Percentiles rank a stretch among this genome's conserved stretches.
Evolutionary conservation across 2,113 vertebrate genomes (phyloP).

Genomic region (Octodon degus): DNA sequence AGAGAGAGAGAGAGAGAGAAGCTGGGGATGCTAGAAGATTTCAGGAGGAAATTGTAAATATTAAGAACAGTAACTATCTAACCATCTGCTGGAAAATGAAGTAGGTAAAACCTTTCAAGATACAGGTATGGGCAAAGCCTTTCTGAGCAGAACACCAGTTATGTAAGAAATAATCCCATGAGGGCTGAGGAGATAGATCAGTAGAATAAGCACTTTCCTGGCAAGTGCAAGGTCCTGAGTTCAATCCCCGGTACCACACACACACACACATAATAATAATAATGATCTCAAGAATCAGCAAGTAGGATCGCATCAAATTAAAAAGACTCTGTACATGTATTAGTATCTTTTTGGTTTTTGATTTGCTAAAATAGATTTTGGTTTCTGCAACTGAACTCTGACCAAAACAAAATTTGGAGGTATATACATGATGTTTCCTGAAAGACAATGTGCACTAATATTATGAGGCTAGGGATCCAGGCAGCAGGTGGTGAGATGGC

Average conservation of each 20-base stretch:
- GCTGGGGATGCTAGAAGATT: not conserved
- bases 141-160: not conserved
- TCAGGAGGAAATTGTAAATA: not conserved
- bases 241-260: too few relatives aligned
- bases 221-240: too few relatives aligned
- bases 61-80: not conserved
- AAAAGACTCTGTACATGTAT: not conserved
- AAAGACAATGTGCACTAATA: not conserved
- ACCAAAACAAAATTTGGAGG: not conserved
- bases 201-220: too few relatives aligned
- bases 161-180: not conserved
- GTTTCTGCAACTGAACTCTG: not conserved
- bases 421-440: not conserved
- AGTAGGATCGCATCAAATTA: not conserved
- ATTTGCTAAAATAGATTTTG: slow-evolving; percentile 1
- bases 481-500: not conserved
- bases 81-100: not conserved
- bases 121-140: not conserved
- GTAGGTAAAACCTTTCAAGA: not conserved
- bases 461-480: not conserved
- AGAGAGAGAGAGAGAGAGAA: not conserved
- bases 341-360: slow-evolving; percentile 11
- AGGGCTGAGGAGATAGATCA: too few relatives aligned
- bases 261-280: not conserved
- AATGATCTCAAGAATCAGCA: not conserved